Percentiles rank a stretch among this genome's conserved stretches.
These are phyloP conservation scores for Hydraecia micacea DNA, from an alignment of 2,888 invertebrate genomes.

Conservation along the genomic window DNA sequence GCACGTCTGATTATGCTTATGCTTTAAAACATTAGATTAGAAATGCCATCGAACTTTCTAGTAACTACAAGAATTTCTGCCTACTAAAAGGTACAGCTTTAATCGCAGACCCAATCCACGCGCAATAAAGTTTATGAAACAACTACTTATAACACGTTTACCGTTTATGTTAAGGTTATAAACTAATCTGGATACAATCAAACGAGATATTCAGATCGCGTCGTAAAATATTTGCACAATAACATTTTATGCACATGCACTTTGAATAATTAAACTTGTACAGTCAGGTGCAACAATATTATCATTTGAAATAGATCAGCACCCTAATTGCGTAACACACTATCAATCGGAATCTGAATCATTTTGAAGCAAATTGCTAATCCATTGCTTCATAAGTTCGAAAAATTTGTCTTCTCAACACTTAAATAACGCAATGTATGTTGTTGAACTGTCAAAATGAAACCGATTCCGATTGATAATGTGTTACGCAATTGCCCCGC, in stretches of 20 bases:
- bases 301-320: not conserved
- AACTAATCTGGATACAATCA: slow-evolving; percentile 44
- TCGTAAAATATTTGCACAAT: slow-evolving; percentile 48
- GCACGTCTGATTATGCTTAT: too few species aligned
- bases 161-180: slow-evolving; percentile 22
- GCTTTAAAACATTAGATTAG: not conserved
- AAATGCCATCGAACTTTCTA: not conserved
- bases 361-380: too few species aligned
- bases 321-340: too few species aligned
- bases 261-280: slow-evolving; percentile 58
- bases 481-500: too few species aligned
- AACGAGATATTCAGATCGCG: slow-evolving; percentile 51
- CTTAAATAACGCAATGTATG: too few species aligned
- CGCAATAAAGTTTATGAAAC: slow-evolving; percentile 16
- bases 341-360: too few species aligned
- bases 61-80: not conserved
- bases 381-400: too few species aligned
- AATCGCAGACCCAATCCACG: not conserved
- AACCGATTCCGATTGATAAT: too few species aligned
- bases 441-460: too few species aligned
- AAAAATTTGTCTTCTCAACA: too few species aligned
- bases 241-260: slow-evolving; percentile 48
- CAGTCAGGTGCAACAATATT: not conserved
- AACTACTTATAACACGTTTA: slow-evolving; percentile 26
- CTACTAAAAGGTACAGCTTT: not conserved